Percentiles rank a stretch among this genome's conserved stretches.
Evolutionary conservation across 2,113 vertebrate species (phyloP).

Genomic region (Coryphaenoides rupestris): DNA sequence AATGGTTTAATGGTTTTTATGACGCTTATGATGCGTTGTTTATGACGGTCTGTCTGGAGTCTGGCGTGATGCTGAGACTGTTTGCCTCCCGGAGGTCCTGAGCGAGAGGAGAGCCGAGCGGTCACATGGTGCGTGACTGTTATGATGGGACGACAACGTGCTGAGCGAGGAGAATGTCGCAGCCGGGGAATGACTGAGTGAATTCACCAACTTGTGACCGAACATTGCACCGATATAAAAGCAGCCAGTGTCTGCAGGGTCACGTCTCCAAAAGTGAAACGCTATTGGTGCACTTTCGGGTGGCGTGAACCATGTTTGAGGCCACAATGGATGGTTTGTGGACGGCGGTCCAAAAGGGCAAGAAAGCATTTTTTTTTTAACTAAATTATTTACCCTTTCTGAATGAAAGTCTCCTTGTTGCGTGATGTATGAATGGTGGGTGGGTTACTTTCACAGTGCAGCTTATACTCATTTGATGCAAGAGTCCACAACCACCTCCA

Average conservation of each 20-base stretch:
- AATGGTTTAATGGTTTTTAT: too few relatives aligned
- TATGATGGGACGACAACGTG: not conserved
- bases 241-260: constrained; percentile 23
- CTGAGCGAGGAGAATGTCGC: constrained; percentile 33
- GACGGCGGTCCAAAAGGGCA: constrained; percentile 13
- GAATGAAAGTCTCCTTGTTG: constrained; percentile 42
- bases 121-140: constrained; percentile 4
- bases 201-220: constrained; percentile 38
- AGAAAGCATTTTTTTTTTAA: constrained; percentile 17
- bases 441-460: constrained; percentile 25
- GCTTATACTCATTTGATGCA: constrained; percentile 19
- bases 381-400: constrained; percentile 34
- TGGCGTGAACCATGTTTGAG: constrained; percentile 3
- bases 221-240: constrained; percentile 40
- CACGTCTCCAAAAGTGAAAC: constrained; percentile 33
- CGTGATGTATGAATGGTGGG: constrained; percentile 29
- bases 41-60: not conserved
- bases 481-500: not conserved
- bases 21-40: not conserved
- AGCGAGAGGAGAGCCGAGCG: constrained; percentile 28
- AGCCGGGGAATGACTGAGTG: constrained; percentile 29
- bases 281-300: constrained; percentile 21
- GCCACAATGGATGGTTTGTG: constrained; percentile 40
- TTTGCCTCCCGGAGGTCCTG: constrained; percentile 7
- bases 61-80: constrained; percentile 1